Base-by-base conservation (phyloP, 1,140 invertebrate species). In the Sycophaga agraensis region DNA sequence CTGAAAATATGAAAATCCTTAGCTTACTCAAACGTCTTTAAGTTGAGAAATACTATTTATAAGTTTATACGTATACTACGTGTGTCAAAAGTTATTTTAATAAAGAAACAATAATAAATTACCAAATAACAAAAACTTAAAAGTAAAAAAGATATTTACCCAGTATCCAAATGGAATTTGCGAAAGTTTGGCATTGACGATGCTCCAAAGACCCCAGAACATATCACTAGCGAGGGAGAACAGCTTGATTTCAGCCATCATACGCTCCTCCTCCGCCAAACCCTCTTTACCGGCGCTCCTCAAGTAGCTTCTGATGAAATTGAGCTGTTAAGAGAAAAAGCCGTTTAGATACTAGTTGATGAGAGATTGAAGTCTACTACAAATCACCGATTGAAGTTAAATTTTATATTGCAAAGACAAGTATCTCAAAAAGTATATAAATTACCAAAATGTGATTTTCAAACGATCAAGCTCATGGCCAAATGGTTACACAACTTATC, bases 81-180 rank as follows among this genome's bases (percentile, higher is more conserved):
- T n/a, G n/a, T n/a, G n/a, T n/a, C n/a, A n/a, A n/a, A n/a, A n/a
- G n/a, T n/a, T n/a, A n/a, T n/a, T n/a, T n/a, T n/a, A n/a, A n/a
- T n/a, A n/a, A n/a, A n/a, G n/a, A n/a, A n/a, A n/a, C n/a, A n/a
- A n/a, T n/a, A n/a, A n/a, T n/a, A n/a, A n/a, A n/a, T n/a, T n/a
- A n/a, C n/a, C n/a, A n/a, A n/a, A n/a, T n/a, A n/a, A n/a, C n/a
- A n/a, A n/a, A n/a, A n/a, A n/a, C n/a, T n/a, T n/a, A n/a, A n/a
- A n/a, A n/a, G n/a, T n/a, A n/a, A n/a, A n/a, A n/a, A n/a, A n/a
- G n/a, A n/a, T n/a, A 2, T 28, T 87, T 82, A 97, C 96, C 92
- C 92, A 91, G 76, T 97, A 98, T 39, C 93, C 94, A 75, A 98
- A 98, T 34, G 92, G 88, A 73, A 98, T 98, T 69, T 92, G 86